Base-by-base conservation (phyloP, 2,113 vertebrate species). In the Nerophis ophidion region DNA sequence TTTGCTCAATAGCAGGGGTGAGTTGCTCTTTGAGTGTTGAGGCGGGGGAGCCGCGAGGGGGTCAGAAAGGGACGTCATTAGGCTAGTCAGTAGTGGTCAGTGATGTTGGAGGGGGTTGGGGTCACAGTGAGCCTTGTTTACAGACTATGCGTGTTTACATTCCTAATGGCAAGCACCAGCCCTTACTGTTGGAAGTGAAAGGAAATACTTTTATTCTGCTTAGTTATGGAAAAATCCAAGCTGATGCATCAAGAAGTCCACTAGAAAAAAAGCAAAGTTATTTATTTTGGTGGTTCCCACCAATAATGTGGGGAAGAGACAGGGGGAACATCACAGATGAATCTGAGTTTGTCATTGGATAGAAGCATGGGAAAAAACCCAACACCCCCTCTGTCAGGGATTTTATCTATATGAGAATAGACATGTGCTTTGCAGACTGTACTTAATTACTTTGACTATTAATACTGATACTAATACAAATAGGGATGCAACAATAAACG, bases 91-190 rank as follows among this genome's bases (percentile, higher is more conserved):
- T 56, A 54, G 77, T 86, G 85, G 81, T 86, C 84, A 77, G 79
- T 60, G 74, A 77, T 83, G 82, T 85, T 65, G 70, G 70, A 79
- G 70, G 76, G 84, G 84, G 80, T 84, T 81, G 79, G 79, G 80
- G 82, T 84, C 71, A 82, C 77, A 85, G 80, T 72, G 82, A 81
- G 76, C 77, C 85, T 81, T 90, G 89, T 91, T 91, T 91, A 91
- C 87, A 90, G 87, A 88, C 84, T 80, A 82, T 60, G 65, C 80
- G 79, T 90, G 90, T 91, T 90, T 91, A 91, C 90, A 91, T 90
- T 90, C 88, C 89, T 86, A 81, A 80, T 85, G 84, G 82, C 78
- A 73, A 88, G 85, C 73, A 69, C 82, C 80, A 85, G 85, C 84
- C 84, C 86, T 89, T 81, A 83, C 84, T 86, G 83, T 80, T 86